A percentile compares a stretch with the other conserved stretches of the same genome.
Conservation (phyloP, 2,113 vertebrate species). For the Piprites chloris region DNA sequence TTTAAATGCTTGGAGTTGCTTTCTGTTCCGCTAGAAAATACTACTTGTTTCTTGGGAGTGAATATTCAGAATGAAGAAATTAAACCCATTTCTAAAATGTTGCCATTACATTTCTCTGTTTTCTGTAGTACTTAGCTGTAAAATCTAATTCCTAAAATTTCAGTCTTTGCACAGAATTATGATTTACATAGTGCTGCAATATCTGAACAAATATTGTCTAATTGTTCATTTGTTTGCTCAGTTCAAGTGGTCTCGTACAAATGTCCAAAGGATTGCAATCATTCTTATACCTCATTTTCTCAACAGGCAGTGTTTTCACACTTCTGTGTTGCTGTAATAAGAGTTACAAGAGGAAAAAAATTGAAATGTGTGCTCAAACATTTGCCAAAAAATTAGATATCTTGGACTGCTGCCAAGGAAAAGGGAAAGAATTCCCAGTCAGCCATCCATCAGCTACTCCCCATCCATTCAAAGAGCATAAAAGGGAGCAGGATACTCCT, state of each 20-base stretch:
- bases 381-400: conserved; percentile 13
- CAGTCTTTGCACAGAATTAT: not conserved
- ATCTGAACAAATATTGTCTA: not conserved
- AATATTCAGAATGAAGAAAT: not conserved
- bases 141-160: not conserved
- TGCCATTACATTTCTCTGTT: not conserved
- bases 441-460: not conserved
- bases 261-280: not conserved
- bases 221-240: not conserved
- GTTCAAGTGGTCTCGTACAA: not conserved
- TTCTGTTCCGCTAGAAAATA: not conserved
- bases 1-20: not conserved
- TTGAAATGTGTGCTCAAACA: not conserved
- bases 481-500: not conserved
- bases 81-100: not conserved
- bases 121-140: not conserved
- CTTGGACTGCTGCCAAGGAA: not conserved
- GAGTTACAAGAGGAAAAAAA: conserved; percentile 1
- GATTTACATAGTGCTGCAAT: not conserved
- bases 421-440: not conserved
- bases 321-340: not conserved
- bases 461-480: not conserved
- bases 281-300: not conserved
- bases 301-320: not conserved
- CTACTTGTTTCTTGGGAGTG: not conserved